Evolutionary conservation across 2,797 vertebrate genomes (phyloP).

Genomic region (Enteromius mattozi): DNA sequence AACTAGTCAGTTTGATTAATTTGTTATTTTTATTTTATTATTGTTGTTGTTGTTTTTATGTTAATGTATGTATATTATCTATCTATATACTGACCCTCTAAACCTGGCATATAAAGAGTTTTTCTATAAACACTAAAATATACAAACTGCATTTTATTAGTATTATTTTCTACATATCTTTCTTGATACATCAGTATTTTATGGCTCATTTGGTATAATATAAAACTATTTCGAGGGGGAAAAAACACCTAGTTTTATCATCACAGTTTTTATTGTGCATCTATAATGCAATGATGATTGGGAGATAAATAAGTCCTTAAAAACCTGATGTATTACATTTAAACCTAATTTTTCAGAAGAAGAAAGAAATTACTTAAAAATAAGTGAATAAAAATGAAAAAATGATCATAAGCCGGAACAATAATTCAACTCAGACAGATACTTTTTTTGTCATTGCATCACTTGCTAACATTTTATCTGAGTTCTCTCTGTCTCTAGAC

Average conservation of each 20-base stretch:
- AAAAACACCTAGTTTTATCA: too few species aligned
- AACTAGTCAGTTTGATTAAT: neutral
- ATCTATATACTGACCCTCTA: neutral
- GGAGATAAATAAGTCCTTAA: too few species aligned
- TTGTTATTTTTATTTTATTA: neutral
- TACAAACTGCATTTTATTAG: neutral
- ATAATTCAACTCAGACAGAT: neutral
- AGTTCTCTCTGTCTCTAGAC: constrained; percentile 49
- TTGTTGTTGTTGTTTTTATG: neutral
- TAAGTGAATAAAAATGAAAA: too few species aligned
- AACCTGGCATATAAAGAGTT: neutral
- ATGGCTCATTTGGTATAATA: neutral
- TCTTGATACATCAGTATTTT: neutral
- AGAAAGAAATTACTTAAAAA: too few species aligned
- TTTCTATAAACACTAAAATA: neutral
- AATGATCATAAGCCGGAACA: neutral
- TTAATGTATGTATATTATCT: neutral
- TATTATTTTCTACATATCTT: neutral
- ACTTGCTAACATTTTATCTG: constrained; percentile 1
- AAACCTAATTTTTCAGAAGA: too few species aligned
- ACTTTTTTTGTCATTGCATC: neutral
- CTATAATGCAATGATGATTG: too few species aligned
- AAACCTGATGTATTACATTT: too few species aligned
- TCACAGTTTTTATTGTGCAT: too few species aligned
- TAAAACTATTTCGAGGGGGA: neutral